Base-by-base conservation (phyloP, 2,888 invertebrate species). In the Thymelicus lineola region DNA sequence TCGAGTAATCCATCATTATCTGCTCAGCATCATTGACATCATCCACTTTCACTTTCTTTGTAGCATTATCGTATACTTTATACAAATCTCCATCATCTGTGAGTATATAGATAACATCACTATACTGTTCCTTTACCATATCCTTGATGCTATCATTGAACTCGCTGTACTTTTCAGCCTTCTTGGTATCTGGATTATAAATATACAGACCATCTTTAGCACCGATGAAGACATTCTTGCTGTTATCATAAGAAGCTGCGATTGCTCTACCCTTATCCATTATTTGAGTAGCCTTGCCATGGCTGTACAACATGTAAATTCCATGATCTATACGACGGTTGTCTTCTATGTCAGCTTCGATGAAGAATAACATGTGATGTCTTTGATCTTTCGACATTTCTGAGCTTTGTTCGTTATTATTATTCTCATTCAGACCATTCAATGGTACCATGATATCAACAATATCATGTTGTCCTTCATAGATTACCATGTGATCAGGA, bases 31-130 rank as follows among this genome's bases (percentile, higher is more conserved):
- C 80, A 0, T 76, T 78, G 4, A 87, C 76, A 5, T 80, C 78
- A 0, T 82, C 77, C 0, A 91, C n/a, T 71, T 82, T 79, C 5
- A 81, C 82, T 48, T 86, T 88, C 45, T 81, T 82, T 0, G 78
- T 83, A 2, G 88, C 91, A 4, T 82, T 75, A 7, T 88, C 83
- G 4, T 83, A 82, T 0, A 91, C 86, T 76, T 86, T 88, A 74
- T 82, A 90, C 0, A 92, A 62, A 17, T 82, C 76, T 15, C 85
- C 76, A 35, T 85, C 79, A n/a, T 84, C 82, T 7, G 87, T 87
- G 1, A 92, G 58, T n/a, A 86, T 82, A 73, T 88, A 92, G 1
- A 91, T 77, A 0, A 70, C 38, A 53, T 86, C 86, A 6, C 73
- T 73, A n/a, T 70, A 65, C 12, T 61, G 71, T 14, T 75, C 74